phyloP scores from a whole-genome alignment of 2,113 vertebrate genomes.

The Colistium nudipinnis region DNA sequence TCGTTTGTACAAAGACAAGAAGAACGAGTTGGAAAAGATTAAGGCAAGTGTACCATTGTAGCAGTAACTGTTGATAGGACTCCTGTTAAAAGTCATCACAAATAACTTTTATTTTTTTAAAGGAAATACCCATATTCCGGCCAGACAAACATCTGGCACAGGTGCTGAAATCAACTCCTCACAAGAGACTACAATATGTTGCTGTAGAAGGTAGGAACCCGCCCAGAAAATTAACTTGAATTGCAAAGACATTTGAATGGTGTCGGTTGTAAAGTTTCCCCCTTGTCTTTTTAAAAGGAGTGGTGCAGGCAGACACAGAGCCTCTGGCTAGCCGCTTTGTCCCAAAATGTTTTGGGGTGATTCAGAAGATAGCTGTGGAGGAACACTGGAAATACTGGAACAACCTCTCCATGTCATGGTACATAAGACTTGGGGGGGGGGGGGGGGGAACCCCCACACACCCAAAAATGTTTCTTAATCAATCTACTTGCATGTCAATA shows the following conservation, averaged over 20 bases:
- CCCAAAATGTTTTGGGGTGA: slow-evolving; percentile 75
- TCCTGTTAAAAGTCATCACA: neutral
- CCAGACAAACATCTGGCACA: slow-evolving; percentile 72
- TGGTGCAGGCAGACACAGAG: slow-evolving; percentile 74
- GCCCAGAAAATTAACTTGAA: neutral
- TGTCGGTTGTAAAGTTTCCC: neutral
- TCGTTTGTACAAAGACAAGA: slow-evolving; percentile 74
- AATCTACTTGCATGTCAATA: neutral
- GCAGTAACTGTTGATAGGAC: neutral
- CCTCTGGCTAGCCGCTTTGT: slow-evolving; percentile 77
- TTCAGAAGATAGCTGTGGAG: slow-evolving; percentile 71
- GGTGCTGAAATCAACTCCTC: slow-evolving; percentile 62
- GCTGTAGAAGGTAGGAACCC: slow-evolving; percentile 79
- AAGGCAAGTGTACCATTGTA: slow-evolving; percentile 54
- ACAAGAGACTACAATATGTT: slow-evolving; percentile 76
- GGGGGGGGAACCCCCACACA: no score
- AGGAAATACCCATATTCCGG: slow-evolving; percentile 79
- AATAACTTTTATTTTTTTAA: neutral
- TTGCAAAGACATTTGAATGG: neutral
- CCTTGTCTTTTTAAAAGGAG: slow-evolving; percentile 45
- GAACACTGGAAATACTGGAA: slow-evolving; percentile 78
- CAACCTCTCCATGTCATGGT: slow-evolving; percentile 69
- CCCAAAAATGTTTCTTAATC: neutral
- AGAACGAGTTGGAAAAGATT: slow-evolving; percentile 67
- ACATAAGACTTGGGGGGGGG: neutral